A percentile compares a stretch with the other conserved stretches of the same genome.
phyloP scores from a whole-genome alignment of 2,113 vertebrate species.

The Atrichornis clamosus region DNA sequence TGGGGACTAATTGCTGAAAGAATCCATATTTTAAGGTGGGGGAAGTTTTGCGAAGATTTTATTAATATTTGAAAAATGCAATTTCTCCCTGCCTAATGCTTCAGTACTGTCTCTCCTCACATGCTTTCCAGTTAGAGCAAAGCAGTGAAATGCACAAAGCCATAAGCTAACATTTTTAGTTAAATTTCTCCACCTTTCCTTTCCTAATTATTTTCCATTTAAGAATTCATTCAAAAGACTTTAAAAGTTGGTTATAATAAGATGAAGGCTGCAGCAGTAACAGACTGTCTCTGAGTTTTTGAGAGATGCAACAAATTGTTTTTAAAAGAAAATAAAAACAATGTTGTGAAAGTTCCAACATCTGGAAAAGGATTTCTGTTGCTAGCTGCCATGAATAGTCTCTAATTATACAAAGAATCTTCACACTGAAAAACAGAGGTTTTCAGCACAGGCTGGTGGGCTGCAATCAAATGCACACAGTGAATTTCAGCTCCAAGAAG shows the following conservation, averaged over 20 bases:
- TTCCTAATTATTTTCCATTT: conserved; percentile 25
- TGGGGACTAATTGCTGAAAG: neutral
- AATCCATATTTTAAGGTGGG: neutral
- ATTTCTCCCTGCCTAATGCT: neutral
- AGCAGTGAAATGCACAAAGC: neutral
- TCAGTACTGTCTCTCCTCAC: neutral
- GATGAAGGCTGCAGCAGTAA: neutral
- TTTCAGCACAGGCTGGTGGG: neutral
- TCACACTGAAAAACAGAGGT: neutral
- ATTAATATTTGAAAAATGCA: neutral
- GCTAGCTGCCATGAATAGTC: conserved; percentile 10
- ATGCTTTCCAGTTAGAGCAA: neutral
- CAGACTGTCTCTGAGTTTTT: neutral
- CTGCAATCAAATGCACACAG: conserved; percentile 3
- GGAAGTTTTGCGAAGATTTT: neutral
- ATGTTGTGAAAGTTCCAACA: neutral
- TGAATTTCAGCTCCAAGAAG: neutral
- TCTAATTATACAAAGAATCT: neutral
- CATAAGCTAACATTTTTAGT: neutral
- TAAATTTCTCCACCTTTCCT: neutral
- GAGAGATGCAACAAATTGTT: neutral
- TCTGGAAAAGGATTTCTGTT: neutral
- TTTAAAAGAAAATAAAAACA: neutral
- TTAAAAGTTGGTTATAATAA: neutral
- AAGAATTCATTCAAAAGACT: conserved; percentile 3